Conservation (phyloP, 2,113 vertebrate genomes). For the Hippocampus zosterae region DNA sequence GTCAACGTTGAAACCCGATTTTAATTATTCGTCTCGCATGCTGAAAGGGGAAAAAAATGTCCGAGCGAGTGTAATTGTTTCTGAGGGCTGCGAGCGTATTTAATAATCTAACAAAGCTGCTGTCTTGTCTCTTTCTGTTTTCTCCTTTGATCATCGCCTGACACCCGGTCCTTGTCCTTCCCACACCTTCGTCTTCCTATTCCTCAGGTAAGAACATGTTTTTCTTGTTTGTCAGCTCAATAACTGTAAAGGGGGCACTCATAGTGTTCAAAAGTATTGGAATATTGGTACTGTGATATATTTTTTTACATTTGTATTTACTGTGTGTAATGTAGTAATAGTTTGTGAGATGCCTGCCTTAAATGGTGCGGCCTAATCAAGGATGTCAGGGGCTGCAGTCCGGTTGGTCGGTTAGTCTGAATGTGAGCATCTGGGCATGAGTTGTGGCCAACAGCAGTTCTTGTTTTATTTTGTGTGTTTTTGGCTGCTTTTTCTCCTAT, state of each 20-base stretch:
- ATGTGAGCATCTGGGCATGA: too few species aligned
- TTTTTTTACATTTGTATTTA: too few species aligned
- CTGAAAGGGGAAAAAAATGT: constrained; percentile 23
- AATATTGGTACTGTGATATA: neutral
- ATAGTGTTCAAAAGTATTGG: neutral
- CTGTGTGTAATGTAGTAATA: too few species aligned
- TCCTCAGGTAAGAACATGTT: constrained; percentile 58
- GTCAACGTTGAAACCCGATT: constrained; percentile 1
- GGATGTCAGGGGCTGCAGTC: too few species aligned
- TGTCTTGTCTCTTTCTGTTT: constrained; percentile 25
- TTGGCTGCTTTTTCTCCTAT: too few species aligned
- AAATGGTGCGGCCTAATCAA: too few species aligned
- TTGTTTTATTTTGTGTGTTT: too few species aligned
- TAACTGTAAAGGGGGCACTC: constrained; percentile 1
- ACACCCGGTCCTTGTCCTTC: constrained; percentile 15
- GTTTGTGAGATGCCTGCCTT: too few species aligned
- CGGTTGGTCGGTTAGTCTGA: too few species aligned
- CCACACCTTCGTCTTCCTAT: neutral
- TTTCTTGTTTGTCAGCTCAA: constrained; percentile 19
- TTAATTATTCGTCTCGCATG: constrained; percentile 18
- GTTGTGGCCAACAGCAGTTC: too few species aligned
- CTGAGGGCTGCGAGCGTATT: constrained; percentile 17
- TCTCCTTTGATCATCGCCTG: constrained; percentile 1
- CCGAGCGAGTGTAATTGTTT: constrained; percentile 22
- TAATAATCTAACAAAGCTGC: constrained; percentile 47